Evolutionary conservation across 2,888 invertebrate genomes (phyloP).

Genomic region (Tolmerus cingulatus): DNA sequence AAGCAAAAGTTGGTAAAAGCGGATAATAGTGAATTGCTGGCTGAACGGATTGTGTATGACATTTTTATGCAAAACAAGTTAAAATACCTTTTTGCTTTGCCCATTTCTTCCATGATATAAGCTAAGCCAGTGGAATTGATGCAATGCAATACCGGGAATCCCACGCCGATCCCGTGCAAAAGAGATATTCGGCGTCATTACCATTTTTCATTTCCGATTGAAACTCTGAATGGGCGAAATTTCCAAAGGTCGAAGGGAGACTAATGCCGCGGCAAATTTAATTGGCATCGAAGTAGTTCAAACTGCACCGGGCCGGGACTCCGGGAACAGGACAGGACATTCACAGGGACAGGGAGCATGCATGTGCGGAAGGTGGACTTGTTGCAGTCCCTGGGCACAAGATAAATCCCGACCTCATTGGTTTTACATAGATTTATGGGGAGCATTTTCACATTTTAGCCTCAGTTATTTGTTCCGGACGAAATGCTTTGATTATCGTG

Average conservation of each 20-base stretch:
- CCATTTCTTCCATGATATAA: not conserved
- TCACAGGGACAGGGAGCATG: not conserved
- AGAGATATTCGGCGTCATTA: conserved; percentile 16
- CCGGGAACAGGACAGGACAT: not conserved
- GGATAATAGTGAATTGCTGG: not conserved
- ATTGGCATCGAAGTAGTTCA: conserved; percentile 15
- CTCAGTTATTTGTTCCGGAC: not conserved
- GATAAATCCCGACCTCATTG: conserved; percentile 16
- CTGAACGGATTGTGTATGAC: not conserved
- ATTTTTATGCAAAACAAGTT: conserved; percentile 1
- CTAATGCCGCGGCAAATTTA: conserved; percentile 12
- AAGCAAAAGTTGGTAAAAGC: not conserved
- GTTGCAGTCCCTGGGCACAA: not conserved
- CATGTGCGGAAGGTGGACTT: not conserved
- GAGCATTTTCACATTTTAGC: conserved; percentile 19
- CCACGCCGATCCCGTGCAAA: not conserved
- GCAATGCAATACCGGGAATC: not conserved
- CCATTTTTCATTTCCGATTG: conserved; percentile 26
- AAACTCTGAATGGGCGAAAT: not conserved
- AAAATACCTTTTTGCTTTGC: not conserved
- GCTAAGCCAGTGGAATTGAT: not conserved
- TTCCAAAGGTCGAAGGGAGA: not conserved
- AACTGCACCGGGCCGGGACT: not conserved
- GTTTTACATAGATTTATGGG: conserved; percentile 4
- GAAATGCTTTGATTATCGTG: not conserved